Evolutionary conservation across 1,140 invertebrate species (phyloP).

Genomic region (Papilio polytes): DNA sequence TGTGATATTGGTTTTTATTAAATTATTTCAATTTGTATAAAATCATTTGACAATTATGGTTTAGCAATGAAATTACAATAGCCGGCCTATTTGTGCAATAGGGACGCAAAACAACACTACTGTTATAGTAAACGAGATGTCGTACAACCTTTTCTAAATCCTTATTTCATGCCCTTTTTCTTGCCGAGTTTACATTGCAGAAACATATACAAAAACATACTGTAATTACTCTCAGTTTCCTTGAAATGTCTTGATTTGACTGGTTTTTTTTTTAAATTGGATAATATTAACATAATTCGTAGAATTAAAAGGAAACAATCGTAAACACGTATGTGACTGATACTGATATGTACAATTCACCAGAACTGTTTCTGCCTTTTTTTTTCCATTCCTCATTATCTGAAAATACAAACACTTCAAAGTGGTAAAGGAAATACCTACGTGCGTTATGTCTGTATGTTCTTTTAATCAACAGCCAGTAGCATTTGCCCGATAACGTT

Average conservation of each 20-base stretch:
- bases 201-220: too few species aligned
- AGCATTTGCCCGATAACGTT: not conserved
- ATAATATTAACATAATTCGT: too few species aligned
- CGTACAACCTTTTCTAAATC: not conserved
- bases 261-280: too few species aligned
- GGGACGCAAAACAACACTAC: not conserved
- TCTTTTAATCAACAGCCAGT: constrained; percentile 10
- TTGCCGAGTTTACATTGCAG: not conserved
- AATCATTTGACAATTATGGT: constrained; percentile 15
- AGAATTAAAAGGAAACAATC: not conserved
- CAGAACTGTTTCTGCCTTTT: not conserved
- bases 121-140: not conserved
- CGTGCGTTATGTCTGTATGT: not conserved
- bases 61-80: not conserved
- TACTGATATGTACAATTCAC: not conserved
- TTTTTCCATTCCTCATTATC: not conserved
- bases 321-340: not conserved
- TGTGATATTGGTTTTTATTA: not conserved
- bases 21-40: constrained; percentile 7
- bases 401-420: not conserved
- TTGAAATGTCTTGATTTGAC: too few species aligned
- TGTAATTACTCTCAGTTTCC: too few species aligned
- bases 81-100: not conserved
- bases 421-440: not conserved
- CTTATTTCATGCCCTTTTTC: not conserved